Conservation (phyloP, 1,140 invertebrate species). For the Batillaria attramentaria region DNA sequence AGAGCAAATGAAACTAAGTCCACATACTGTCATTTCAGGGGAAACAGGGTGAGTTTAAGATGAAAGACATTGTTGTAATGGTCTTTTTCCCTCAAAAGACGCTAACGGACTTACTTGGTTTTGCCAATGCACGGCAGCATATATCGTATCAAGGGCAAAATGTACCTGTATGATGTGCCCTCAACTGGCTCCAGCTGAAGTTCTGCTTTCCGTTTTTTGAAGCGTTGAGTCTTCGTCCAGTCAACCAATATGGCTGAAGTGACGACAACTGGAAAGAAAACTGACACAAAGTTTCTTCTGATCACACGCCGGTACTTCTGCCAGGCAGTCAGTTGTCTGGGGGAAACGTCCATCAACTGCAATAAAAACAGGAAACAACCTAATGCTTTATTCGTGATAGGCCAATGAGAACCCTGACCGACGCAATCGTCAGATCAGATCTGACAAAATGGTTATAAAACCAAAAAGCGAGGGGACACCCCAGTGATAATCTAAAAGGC, state of each 20-base stretch:
- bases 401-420: no score
- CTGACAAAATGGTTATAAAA: no score
- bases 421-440: no score
- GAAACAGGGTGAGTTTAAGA: no score
- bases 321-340: neutral
- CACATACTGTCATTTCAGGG: neutral
- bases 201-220: conserved; percentile 37
- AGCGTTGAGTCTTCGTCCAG: conserved; percentile 37
- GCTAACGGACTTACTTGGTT: no score
- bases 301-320: conserved; percentile 19
- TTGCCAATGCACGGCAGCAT: no score
- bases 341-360: conserved; percentile 32
- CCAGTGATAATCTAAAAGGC: no score
- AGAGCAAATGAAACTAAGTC: neutral
- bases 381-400: no score
- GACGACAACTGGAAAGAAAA: conserved; percentile 35
- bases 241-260: conserved; percentile 29
- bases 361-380: neutral
- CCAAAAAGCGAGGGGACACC: no score
- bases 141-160: no score
- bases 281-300: conserved; percentile 38
- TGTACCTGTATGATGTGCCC: neutral
- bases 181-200: conserved; percentile 2
- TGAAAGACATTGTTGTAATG: no score
- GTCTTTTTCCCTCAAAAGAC: no score